Conservation (phyloP, 2,113 vertebrate genomes). For the Rattus norvegicus region GRCr8 NC_086020.1:233150001-233150500, state of each 20-base stretch:
- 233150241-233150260: too few species aligned
- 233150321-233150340: background rate
- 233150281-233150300: background rate
- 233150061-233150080: background rate
- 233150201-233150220: background rate
- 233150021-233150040: background rate
- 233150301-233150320: background rate
- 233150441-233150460: background rate
- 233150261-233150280: background rate
- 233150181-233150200: background rate
- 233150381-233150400: background rate
- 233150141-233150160: background rate
- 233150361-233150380: conserved; percentile 1
- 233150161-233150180: background rate
- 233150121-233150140: background rate
- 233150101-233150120: background rate
- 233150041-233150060: too few species aligned
- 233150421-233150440: background rate
- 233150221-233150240: background rate
- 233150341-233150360: background rate
- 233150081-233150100: background rate
- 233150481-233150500: background rate
- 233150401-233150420: background rate
- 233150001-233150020: background rate
- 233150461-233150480: background rate